A percentile compares a stretch with the other conserved stretches of the same genome.
Evolutionary conservation across 2,888 invertebrate species (phyloP).

Genomic region (Psylliodes chrysocephalus): DNA sequence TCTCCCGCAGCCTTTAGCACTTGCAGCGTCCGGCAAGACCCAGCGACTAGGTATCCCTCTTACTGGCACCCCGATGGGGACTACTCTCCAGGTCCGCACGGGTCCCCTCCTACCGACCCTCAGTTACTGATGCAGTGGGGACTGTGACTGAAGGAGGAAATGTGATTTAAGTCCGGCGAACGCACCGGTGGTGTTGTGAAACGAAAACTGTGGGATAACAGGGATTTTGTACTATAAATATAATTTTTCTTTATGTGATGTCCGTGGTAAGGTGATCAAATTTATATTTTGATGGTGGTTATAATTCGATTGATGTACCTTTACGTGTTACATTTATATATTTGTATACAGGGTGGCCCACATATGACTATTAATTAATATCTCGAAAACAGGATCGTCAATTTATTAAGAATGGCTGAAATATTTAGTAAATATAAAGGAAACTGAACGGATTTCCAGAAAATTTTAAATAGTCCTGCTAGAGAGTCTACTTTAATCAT

Average conservation of each 20-base stretch:
- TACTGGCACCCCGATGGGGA: slow-evolving; percentile 63
- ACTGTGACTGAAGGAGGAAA: slow-evolving; percentile 52
- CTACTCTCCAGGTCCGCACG: slow-evolving; percentile 58
- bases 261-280: neutral
- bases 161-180: slow-evolving; percentile 26
- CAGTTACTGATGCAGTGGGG: slow-evolving; percentile 62
- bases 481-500: no score
- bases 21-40: slow-evolving; percentile 67
- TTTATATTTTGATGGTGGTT: neutral
- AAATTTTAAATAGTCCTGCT: no score
- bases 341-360: no score
- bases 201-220: slow-evolving; percentile 1
- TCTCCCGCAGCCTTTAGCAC: slow-evolving; percentile 66
- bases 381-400: no score
- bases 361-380: no score
- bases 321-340: no score
- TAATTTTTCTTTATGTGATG: slow-evolving; percentile 28
- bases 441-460: no score
- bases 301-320: no score
- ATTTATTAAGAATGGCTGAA: no score
- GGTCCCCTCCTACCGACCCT: slow-evolving; percentile 59
- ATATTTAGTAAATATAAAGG: no score
- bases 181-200: slow-evolving; percentile 6
- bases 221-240: slow-evolving; percentile 21
- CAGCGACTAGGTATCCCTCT: slow-evolving; percentile 48